phyloP scores from a whole-genome alignment of 2,113 vertebrate genomes.

The Gobius niger region DNA sequence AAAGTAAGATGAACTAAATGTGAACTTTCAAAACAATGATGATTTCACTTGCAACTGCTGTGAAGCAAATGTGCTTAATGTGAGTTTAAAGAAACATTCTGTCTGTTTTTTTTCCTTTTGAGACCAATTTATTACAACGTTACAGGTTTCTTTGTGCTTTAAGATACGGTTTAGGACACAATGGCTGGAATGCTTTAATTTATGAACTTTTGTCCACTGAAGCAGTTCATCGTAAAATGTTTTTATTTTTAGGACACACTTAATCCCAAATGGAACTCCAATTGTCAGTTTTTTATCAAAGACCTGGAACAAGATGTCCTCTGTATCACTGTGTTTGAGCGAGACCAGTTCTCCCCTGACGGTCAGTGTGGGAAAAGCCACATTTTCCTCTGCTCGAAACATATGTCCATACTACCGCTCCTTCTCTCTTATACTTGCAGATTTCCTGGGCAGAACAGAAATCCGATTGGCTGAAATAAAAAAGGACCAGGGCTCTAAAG shows the following conservation, averaged over 20 bases:
- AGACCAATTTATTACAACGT: too few relatives aligned
- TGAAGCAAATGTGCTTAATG: too few relatives aligned
- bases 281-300: conserved; percentile 99
- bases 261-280: conserved; percentile 98
- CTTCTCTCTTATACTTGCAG: conserved; percentile 58
- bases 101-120: too few relatives aligned
- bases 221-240: neutral
- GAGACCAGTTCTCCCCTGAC: conserved; percentile 98
- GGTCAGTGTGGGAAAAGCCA: conserved; percentile 72
- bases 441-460: conserved; percentile 97
- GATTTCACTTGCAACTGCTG: too few relatives aligned
- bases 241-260: conserved; percentile 84
- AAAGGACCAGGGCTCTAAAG: conserved; percentile 98
- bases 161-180: too few relatives aligned
- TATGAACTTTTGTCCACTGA: neutral
- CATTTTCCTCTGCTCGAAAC: neutral
- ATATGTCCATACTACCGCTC: neutral
- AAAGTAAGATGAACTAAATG: too few relatives aligned
- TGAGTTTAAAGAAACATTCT: too few relatives aligned
- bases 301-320: conserved; percentile 98
- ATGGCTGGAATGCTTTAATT: too few relatives aligned
- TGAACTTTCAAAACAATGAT: too few relatives aligned
- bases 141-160: too few relatives aligned
- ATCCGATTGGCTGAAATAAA: conserved; percentile 98
- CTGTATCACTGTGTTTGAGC: conserved; percentile 96